Conservation (phyloP, 37 sponge, comb jelly and placozoan species). For the Petrosia ficiformis region DNA sequence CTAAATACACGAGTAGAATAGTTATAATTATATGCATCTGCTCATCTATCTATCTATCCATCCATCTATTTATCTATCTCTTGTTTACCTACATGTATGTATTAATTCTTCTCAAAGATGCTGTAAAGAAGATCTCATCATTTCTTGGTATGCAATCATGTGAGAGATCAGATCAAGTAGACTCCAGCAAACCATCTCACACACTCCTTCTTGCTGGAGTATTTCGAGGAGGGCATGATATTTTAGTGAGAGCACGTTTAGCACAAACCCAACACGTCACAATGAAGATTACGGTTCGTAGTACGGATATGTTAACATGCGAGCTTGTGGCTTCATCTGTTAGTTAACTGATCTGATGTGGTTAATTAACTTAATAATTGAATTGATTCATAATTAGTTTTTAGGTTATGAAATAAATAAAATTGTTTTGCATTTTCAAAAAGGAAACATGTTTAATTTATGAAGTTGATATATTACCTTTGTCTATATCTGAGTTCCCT, state of each 20-base stretch:
- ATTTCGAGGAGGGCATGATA: conserved; percentile 84
- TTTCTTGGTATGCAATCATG: conserved; percentile 99
- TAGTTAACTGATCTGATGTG: not conserved
- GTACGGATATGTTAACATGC: conserved; percentile 55
- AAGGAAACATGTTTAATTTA: not conserved
- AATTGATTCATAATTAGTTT: no score
- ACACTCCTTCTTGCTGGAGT: conserved; percentile 92
- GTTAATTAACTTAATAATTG: no score
- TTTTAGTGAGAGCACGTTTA: conserved; percentile 75
- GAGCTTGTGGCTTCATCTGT: conserved; percentile 82
- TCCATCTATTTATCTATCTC: no score
- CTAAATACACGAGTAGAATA: not conserved
- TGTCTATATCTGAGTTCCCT: not conserved
- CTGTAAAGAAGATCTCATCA: conserved; percentile 85
- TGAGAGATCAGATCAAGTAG: conserved; percentile 90
- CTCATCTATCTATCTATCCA: no score
- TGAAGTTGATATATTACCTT: not conserved
- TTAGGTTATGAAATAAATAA: no score
- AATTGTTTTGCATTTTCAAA: no score
- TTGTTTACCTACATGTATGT: no score
- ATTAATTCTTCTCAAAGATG: no score
- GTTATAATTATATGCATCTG: no score
- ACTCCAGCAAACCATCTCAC: conserved; percentile 75
- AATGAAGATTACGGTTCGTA: conserved; percentile 87
- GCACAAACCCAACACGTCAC: conserved; percentile 70